Conservation (phyloP, 2,797 vertebrate species). For the Cossypha caffra region DNA sequence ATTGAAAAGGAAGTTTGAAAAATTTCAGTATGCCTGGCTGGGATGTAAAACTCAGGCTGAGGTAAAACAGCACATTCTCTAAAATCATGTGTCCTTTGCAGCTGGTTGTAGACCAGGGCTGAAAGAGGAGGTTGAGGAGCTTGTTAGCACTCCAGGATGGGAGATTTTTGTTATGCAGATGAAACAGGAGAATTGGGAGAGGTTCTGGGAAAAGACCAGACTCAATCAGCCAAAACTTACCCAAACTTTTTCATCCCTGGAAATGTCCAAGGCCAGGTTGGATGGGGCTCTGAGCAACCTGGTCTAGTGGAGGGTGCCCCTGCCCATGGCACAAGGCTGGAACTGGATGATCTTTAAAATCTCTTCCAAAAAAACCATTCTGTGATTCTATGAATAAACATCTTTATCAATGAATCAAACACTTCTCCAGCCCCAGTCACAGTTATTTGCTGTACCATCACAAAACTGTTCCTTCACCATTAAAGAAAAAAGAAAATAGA, state of each 20-base stretch:
- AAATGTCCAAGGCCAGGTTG: not conserved
- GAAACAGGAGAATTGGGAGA: not conserved
- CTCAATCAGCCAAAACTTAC: not conserved
- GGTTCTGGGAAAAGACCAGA: not conserved
- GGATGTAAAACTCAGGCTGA: constrained; percentile 11
- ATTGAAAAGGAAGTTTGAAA: constrained; percentile 42
- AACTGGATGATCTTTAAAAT: not conserved
- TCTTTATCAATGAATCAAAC: not conserved
- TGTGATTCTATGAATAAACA: not conserved
- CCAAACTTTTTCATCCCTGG: not conserved
- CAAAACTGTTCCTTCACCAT: not conserved
- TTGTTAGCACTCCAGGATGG: not conserved
- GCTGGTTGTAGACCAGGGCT: not conserved
- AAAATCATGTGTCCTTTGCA: not conserved
- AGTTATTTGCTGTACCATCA: not conserved
- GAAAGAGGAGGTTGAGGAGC: not conserved
- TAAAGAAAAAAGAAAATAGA: not conserved
- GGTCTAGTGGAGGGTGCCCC: not conserved
- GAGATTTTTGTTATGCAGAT: not conserved
- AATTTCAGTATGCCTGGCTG: not conserved
- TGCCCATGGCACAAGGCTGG: not conserved
- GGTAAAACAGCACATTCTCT: not conserved
- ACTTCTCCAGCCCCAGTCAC: not conserved
- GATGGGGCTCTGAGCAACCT: not conserved
- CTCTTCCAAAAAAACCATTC: not conserved